These are phyloP conservation scores for Styela clava DNA, from an alignment of 23 tunicate species.

Conservation along the genomic window DNA sequence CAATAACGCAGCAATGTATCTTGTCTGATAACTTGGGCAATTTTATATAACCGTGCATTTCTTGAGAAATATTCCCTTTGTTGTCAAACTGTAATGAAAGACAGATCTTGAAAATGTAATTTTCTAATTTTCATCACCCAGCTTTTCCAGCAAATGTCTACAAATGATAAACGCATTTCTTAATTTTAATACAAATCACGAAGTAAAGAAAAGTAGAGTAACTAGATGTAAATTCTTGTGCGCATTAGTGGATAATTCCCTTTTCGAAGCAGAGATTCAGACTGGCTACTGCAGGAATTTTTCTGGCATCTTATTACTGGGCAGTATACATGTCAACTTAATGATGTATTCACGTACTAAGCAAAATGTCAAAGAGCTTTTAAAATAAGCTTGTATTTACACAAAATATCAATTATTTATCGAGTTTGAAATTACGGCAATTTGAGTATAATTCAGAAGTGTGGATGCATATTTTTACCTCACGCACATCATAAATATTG, in stretches of 20 bases:
- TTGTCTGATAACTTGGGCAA: conserved; percentile 75
- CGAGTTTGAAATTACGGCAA: neutral
- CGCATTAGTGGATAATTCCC: too few relatives aligned
- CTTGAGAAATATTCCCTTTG: conserved; percentile 80
- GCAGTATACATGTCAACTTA: too few relatives aligned
- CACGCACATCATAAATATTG: neutral
- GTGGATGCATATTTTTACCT: neutral
- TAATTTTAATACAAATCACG: too few relatives aligned
- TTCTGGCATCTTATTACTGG: too few relatives aligned
- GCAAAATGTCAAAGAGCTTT: neutral
- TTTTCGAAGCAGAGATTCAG: too few relatives aligned
- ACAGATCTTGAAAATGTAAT: neutral
- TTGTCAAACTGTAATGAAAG: conserved; percentile 70
- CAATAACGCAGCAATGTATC: conserved; percentile 88
- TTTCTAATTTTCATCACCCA: too few relatives aligned
- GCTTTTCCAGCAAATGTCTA: too few relatives aligned
- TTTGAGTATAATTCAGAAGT: neutral
- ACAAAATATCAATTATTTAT: neutral
- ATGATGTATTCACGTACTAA: too few relatives aligned
- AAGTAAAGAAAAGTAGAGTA: too few relatives aligned
- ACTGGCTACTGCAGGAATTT: too few relatives aligned
- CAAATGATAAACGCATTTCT: too few relatives aligned
- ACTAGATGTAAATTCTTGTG: too few relatives aligned
- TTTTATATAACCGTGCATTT: conserved; percentile 80
- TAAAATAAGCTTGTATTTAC: neutral